Conservation (phyloP, 2,113 vertebrate species). For the Scalopus aquaticus region DNA sequence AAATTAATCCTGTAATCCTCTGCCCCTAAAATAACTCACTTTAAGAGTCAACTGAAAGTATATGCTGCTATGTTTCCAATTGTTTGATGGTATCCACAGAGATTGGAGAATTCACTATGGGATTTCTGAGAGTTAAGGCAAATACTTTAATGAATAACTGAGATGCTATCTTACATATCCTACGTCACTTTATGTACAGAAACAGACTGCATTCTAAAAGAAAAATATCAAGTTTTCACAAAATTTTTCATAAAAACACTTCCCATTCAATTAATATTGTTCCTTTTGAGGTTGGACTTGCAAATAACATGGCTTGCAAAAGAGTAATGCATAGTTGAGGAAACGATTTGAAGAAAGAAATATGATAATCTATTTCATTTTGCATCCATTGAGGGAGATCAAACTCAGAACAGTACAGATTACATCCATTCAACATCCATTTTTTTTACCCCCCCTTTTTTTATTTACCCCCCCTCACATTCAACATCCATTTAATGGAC, state of each 20-base stretch:
- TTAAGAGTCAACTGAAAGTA: background rate
- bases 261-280: background rate
- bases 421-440: background rate
- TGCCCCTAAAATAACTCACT: background rate
- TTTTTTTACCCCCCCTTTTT: too few relatives aligned
- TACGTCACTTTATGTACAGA: background rate
- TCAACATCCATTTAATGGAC: background rate
- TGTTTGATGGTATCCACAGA: background rate
- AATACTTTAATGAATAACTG: background rate
- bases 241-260: background rate
- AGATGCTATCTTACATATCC: background rate
- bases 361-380: background rate
- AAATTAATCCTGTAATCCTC: background rate
- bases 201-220: conserved; percentile 2
- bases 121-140: background rate
- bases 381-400: background rate
- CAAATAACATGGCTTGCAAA: background rate
- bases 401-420: conserved; percentile 41
- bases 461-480: too few relatives aligned
- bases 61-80: background rate
- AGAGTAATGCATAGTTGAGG: background rate
- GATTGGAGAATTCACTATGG: background rate
- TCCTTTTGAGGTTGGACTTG: background rate
- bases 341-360: background rate
- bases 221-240: conserved; percentile 8